Evolutionary conservation across 2,113 vertebrate genomes (phyloP).

Genomic region (Polyodon spathula): DNA sequence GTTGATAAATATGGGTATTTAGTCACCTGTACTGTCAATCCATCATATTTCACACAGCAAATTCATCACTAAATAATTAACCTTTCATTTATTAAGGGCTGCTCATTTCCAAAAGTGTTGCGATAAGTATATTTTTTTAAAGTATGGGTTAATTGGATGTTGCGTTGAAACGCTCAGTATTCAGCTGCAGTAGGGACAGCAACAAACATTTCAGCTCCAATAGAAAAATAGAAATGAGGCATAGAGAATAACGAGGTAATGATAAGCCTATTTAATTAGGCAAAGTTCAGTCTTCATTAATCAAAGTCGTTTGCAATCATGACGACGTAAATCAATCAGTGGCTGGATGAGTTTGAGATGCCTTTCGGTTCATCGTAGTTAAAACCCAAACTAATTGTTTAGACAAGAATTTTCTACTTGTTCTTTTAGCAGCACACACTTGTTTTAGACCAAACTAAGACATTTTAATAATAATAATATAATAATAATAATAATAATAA

Average conservation of each 20-base stretch:
- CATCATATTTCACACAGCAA: not conserved
- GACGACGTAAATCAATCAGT: slow-evolving; percentile 36
- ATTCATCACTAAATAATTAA: slow-evolving; percentile 4
- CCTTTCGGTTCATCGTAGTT: not conserved
- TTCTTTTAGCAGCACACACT: too few species aligned
- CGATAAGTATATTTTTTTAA: not conserved
- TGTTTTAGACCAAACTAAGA: too few species aligned
- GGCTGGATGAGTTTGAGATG: slow-evolving; percentile 1
- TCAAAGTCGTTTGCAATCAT: slow-evolving; percentile 37
- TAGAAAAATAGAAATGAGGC: slow-evolving; percentile 29
- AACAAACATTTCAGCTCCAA: not conserved
- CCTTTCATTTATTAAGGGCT: not conserved
- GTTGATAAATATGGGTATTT: not conserved
- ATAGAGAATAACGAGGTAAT: slow-evolving; percentile 48
- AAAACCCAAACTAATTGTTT: too few species aligned
- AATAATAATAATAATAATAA: too few species aligned
- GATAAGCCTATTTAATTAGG: slow-evolving; percentile 44
- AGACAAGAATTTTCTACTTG: too few species aligned
- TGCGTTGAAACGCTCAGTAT: not conserved
- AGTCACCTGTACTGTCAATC: not conserved
- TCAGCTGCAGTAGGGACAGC: slow-evolving; percentile 7
- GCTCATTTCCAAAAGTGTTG: not conserved
- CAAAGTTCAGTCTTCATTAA: slow-evolving; percentile 46
- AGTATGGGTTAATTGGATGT: not conserved
- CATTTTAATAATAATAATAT: too few species aligned